Evolutionary conservation across 2,797 vertebrate species (phyloP).

Genomic region (Sitta carolinensis): DNA sequence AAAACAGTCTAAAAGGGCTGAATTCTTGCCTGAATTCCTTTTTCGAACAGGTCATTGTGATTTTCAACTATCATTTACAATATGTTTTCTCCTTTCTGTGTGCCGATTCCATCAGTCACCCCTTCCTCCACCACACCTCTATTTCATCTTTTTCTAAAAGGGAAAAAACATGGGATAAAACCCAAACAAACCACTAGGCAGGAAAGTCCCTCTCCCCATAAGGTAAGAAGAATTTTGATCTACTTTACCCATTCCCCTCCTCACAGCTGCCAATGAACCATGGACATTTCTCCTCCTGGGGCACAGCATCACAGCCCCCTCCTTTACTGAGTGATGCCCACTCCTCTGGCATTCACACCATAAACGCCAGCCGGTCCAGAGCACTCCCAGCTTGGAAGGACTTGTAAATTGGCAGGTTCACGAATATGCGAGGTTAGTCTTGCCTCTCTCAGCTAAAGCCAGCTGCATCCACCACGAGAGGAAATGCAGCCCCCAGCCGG

Average conservation of each 20-base stretch:
- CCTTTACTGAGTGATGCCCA: not conserved
- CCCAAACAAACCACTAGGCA: not conserved
- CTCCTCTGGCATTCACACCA: not conserved
- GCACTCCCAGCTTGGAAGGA: not conserved
- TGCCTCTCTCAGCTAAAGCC: not conserved
- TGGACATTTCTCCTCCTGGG: not conserved
- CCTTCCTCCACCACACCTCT: not conserved
- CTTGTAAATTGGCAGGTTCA: not conserved
- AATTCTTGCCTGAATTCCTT: not conserved
- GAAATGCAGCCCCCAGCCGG: not conserved
- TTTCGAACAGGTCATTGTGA: not conserved
- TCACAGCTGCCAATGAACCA: not conserved
- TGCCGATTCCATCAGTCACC: fast-evolving
- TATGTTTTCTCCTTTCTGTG: not conserved
- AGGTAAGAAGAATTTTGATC: not conserved
- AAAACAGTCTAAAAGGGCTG: not conserved
- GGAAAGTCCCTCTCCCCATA: not conserved
- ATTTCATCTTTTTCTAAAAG: not conserved
- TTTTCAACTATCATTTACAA: not conserved
- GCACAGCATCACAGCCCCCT: not conserved
- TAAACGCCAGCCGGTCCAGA: not conserved
- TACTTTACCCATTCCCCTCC: not conserved
- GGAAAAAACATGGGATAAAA: not conserved
- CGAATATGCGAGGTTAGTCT: not conserved
- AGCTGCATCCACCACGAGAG: not conserved